Evolutionary conservation across 2,888 invertebrate genomes (phyloP).

Genomic region (Gymnosoma rotundatum): DNA sequence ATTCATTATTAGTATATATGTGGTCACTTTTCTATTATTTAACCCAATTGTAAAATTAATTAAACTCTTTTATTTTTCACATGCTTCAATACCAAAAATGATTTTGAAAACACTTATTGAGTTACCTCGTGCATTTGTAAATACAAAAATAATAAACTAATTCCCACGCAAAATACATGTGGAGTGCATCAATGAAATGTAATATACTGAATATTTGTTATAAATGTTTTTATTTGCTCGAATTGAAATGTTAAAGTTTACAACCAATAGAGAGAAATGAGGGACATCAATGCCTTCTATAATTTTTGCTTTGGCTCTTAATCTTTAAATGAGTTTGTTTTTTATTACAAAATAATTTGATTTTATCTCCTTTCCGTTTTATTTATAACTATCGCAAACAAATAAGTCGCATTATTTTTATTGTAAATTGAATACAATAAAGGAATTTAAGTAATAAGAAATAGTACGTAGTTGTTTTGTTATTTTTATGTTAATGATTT

Average conservation of each 20-base stretch:
- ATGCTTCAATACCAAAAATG: too few relatives aligned
- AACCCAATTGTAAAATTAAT: too few relatives aligned
- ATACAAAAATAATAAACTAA: conserved; percentile 1
- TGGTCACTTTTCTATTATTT: too few relatives aligned
- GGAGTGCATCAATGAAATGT: conserved; percentile 26
- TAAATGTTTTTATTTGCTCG: conserved; percentile 28
- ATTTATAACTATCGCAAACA: not conserved
- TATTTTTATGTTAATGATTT: not conserved
- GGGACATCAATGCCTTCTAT: not conserved
- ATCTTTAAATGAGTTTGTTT: not conserved
- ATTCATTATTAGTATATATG: too few relatives aligned
- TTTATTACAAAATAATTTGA: conserved; percentile 26
- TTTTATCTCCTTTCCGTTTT: conserved; percentile 8
- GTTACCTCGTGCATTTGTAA: not conserved
- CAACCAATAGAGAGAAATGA: conserved; percentile 3
- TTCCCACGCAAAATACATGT: conserved; percentile 52
- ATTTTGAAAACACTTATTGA: too few relatives aligned
- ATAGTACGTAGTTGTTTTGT: not conserved
- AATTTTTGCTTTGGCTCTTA: not conserved
- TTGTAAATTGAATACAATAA: conserved; percentile 21
- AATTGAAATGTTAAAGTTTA: conserved; percentile 48
- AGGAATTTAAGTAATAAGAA: not conserved
- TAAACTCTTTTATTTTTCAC: too few relatives aligned
- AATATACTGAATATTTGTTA: conserved; percentile 8
- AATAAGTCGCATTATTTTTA: conserved; percentile 17